Evolutionary conservation across 2,888 invertebrate genomes (phyloP).

Genomic region (Apoda limacodes): DNA sequence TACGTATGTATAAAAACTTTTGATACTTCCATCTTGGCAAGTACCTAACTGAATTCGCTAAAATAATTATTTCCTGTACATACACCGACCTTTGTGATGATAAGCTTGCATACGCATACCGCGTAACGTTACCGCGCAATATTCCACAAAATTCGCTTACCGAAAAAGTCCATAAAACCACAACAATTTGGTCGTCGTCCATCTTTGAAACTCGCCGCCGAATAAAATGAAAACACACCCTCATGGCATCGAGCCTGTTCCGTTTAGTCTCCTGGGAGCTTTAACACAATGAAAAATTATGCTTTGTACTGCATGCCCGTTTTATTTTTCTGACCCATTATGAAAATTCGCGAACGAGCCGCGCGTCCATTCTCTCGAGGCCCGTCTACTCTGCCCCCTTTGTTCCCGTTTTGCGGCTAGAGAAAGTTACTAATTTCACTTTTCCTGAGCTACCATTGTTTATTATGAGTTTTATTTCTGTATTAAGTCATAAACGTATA

Average conservation of each 20-base stretch:
- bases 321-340: conserved; percentile 47
- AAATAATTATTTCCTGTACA: too few relatives aligned
- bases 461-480: conserved; percentile 18
- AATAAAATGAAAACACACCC: conserved; percentile 47
- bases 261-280: conserved; percentile 55
- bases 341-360: conserved; percentile 45
- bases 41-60: too few relatives aligned
- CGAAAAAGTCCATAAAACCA: too few relatives aligned
- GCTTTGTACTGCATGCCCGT: conserved; percentile 45
- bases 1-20: too few relatives aligned
- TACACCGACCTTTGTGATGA: too few relatives aligned
- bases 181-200: conserved; percentile 35
- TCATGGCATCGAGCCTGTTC: conserved; percentile 54
- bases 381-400: conserved; percentile 25
- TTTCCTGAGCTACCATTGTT: conserved; percentile 29
- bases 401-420: conserved; percentile 36
- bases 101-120: too few relatives aligned
- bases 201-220: conserved; percentile 38
- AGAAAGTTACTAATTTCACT: conserved; percentile 44
- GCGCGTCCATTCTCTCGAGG: conserved; percentile 41
- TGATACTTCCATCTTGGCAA: too few relatives aligned
- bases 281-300: conserved; percentile 54
- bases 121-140: too few relatives aligned
- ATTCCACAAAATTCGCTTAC: too few relatives aligned
- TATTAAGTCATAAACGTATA: conserved; percentile 13